Conservation (phyloP, 2,797 vertebrate species). For the Eospalax fontanierii region DNA sequence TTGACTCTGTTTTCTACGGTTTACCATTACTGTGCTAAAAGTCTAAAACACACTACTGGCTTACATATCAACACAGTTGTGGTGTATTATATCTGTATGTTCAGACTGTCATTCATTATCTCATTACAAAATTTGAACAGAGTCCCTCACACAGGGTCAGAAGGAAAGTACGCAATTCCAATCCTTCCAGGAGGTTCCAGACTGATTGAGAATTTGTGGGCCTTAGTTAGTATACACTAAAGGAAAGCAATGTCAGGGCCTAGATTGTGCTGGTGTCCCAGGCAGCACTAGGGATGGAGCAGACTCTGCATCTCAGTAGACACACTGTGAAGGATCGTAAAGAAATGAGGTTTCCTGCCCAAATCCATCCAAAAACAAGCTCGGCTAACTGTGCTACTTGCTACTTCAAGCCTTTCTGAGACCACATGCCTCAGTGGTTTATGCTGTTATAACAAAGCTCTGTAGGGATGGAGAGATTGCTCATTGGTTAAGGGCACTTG, state of each 20-base stretch:
- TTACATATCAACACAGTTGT: background rate
- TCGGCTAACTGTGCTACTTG: background rate
- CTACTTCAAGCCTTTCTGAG: too few relatives aligned
- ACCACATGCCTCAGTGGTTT: background rate
- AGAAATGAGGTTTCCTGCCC: background rate
- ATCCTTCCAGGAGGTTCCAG: background rate
- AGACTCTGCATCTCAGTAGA: background rate
- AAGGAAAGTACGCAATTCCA: background rate
- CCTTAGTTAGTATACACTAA: background rate
- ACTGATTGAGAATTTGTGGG: background rate
- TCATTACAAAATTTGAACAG: background rate
- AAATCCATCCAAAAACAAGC: accelerated
- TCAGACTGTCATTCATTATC: background rate
- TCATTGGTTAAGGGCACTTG: background rate
- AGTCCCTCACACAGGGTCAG: background rate
- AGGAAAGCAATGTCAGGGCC: background rate
- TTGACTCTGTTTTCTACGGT: background rate
- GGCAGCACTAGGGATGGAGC: background rate
- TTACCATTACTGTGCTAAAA: background rate
- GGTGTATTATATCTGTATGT: background rate
- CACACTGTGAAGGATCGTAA: too few relatives aligned
- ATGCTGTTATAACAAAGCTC: background rate
- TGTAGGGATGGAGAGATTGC: background rate
- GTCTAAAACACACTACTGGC: background rate
- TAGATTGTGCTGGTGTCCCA: background rate